phyloP scores from a whole-genome alignment of 2,797 vertebrate genomes.

The Dermochelys coriacea region DNA sequence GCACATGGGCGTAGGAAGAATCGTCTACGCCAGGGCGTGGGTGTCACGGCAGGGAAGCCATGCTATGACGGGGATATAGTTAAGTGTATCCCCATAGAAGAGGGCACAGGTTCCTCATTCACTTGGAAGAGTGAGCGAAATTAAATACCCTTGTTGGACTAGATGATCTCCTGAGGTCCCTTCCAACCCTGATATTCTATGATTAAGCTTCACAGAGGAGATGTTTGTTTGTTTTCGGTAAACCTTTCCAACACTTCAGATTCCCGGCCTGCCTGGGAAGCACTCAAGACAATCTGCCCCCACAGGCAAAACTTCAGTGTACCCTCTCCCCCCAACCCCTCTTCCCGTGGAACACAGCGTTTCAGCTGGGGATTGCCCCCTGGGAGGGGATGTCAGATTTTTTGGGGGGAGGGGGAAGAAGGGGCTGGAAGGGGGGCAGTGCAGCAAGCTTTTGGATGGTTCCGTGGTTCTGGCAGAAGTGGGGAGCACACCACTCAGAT shows the following conservation, averaged over 20 bases:
- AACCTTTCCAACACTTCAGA: not conserved
- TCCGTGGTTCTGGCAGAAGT: not conserved
- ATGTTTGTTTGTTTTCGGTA: not conserved
- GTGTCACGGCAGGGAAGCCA: not conserved
- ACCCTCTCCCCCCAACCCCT: too few relatives aligned
- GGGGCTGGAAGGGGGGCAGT: too few relatives aligned
- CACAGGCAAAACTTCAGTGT: not conserved
- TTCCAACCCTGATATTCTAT: too few relatives aligned
- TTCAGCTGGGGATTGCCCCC: too few relatives aligned
- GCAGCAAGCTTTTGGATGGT: not conserved
- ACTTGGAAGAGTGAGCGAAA: not conserved
- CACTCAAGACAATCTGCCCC: not conserved
- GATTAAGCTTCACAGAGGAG: not conserved
- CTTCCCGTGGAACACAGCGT: too few relatives aligned
- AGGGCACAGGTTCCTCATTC: not conserved
- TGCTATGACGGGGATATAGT: not conserved
- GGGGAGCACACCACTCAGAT: not conserved
- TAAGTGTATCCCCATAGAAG: not conserved
- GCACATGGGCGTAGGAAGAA: too few relatives aligned
- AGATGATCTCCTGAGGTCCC: too few relatives aligned
- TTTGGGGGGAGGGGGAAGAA: too few relatives aligned
- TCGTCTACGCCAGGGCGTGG: not conserved
- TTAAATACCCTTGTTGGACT: too few relatives aligned
- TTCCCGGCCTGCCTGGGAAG: not conserved
- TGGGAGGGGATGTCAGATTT: not conserved